These are phyloP conservation scores for Lateolabrax maculatus DNA, from an alignment of 2,797 vertebrate species.

Conservation along the genomic window DNA sequence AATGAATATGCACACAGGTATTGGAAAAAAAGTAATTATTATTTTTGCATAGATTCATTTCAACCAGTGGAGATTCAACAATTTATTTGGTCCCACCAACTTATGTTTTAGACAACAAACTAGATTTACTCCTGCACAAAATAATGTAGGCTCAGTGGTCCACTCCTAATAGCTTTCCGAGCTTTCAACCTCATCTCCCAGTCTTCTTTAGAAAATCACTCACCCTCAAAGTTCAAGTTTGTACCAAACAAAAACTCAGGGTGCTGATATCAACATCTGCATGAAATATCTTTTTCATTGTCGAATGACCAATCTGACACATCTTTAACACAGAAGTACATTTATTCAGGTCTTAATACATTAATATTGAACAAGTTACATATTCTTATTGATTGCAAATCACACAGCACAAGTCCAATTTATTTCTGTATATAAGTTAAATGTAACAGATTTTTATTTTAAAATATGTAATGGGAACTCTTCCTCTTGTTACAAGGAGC, in stretches of 20 bases:
- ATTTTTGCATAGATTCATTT: neutral
- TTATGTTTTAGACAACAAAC: neutral
- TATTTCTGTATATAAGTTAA: slow-evolving; percentile 90
- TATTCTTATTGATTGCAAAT: slow-evolving; percentile 88
- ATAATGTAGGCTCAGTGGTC: neutral
- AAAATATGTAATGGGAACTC: slow-evolving; percentile 85
- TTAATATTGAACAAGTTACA: slow-evolving; percentile 87
- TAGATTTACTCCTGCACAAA: neutral
- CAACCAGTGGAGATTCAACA: neutral
- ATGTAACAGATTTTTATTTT: slow-evolving; percentile 88
- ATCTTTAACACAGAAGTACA: slow-evolving; percentile 81
- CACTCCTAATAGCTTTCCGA: neutral
- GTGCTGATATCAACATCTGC: neutral
- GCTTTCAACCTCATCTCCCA: neutral
- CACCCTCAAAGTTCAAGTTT: no score
- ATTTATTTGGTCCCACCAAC: neutral
- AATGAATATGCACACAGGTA: no score
- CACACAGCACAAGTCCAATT: slow-evolving; percentile 80
- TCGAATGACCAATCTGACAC: slow-evolving; percentile 44
- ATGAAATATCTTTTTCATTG: neutral
- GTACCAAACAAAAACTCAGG: neutral
- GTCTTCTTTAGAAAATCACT: neutral
- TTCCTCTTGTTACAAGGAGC: slow-evolving; percentile 81
- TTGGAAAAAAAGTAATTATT: neutral
- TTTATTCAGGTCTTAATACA: slow-evolving; percentile 90